Evolutionary conservation across 1,140 invertebrate species (phyloP), one percentile per base, ranked within the genome.

Genomic region (Trypoxylus dichotomus): DNA sequence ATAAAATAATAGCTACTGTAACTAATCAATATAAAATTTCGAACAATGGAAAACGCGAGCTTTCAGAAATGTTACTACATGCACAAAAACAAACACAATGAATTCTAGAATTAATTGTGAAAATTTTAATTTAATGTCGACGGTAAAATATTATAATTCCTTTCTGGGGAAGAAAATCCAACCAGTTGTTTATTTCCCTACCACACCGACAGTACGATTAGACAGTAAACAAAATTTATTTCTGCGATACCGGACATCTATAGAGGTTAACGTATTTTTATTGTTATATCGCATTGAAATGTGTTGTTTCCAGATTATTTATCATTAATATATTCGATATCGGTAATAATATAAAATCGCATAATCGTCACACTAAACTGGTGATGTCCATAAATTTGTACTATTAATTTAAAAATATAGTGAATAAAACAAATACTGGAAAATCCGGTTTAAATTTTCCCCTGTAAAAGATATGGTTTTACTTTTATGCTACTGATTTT

Each of bases 211-310:
- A 68, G 11, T 2, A 24, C 21, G 21, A 68, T 68, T 68, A 68
- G 60, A 68, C 27, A 29, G 25, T 68, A 68, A 68, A 68, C 27
- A 29, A 68, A 25, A 68, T 68, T 68, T 68, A 68, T 68, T 10
- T 68, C 8, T 29, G 24, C 21, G 15, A 8, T 15, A 68, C 24
- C 27, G 60, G 60, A 68, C 60, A 24, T 68, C 27, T 68, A 68
- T 68, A 68, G 2, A 68, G 24, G 24, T 27, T 10, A 68, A 27
- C 60, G 60, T 68, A 24, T 68, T 68, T 68, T 68, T 68, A 68
- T 68, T 68, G 15, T 68, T 27, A 29, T 68, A 29, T 68, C 27
- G 21, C 1, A 24, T 3, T 68, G 24, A 13, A 25, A 68, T 68
- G 25, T 68, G 24, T 24, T 68, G 60, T 29, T 29, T 68, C 27